These are phyloP conservation scores for Drosophila mettleri DNA, from an alignment of 2,888 invertebrate species.

Conservation along the genomic window DNA sequence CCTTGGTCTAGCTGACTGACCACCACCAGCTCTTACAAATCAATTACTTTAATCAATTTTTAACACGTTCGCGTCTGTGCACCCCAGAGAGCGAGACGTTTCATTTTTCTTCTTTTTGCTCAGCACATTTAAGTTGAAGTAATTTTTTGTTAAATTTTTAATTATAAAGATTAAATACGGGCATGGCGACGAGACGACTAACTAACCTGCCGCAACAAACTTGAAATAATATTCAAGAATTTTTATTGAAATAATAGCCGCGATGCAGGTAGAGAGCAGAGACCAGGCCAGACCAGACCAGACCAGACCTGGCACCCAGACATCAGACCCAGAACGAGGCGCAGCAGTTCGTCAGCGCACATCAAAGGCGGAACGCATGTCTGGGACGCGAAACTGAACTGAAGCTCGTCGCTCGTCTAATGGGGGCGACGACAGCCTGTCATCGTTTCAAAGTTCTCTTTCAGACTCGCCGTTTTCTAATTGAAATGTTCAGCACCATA, in stretches of 20 bases:
- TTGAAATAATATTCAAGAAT: conserved; percentile 78
- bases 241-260: conserved; percentile 78
- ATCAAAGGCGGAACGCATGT: conserved; percentile 70
- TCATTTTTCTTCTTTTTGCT: conserved; percentile 12
- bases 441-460: conserved; percentile 63
- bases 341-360: conserved; percentile 71
- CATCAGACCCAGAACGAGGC: conserved; percentile 22
- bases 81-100: conserved; percentile 41
- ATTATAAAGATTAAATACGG: conserved; percentile 75
- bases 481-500: conserved; percentile 79
- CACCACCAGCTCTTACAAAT: conserved; percentile 55
- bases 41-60: conserved; percentile 78
- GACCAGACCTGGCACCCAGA: conserved; percentile 26
- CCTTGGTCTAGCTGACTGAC: conserved; percentile 15
- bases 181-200: conserved; percentile 40
- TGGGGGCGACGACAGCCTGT: conserved; percentile 69
- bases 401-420: conserved; percentile 30
- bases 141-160: conserved; percentile 68
- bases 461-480: conserved; percentile 61
- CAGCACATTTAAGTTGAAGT: conserved; percentile 19
- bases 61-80: conserved; percentile 70
- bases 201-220: conserved; percentile 76
- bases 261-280: conserved; percentile 47
- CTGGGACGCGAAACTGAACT: conserved; percentile 37
- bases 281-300: conserved; percentile 4